A percentile compares a stretch with the other conserved stretches of the same genome.
Conservation (phyloP, 1,140 invertebrate genomes). For the Eriocheir sinensis region DNA sequence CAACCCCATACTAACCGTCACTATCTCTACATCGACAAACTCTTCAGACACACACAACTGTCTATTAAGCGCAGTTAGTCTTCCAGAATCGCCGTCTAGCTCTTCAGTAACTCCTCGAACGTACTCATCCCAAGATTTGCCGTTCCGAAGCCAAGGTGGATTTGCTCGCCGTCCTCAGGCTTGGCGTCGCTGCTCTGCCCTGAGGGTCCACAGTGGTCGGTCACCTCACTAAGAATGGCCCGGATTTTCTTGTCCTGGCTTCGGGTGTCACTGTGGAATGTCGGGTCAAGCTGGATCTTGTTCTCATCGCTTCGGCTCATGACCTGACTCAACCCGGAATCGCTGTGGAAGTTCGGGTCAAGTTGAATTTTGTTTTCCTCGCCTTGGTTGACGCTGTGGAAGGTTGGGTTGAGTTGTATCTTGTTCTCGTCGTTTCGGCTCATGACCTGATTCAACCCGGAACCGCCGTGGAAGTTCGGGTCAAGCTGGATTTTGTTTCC, state of each 20-base stretch:
- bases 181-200: slow-evolving; percentile 26
- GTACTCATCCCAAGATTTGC: slow-evolving; percentile 40
- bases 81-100: background rate
- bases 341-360: no score
- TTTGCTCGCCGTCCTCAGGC: slow-evolving; percentile 7
- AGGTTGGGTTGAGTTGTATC: no score
- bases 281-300: no score
- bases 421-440: background rate
- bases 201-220: background rate
- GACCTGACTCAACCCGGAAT: background rate
- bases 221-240: background rate
- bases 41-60: no score
- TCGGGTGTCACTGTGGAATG: no score
- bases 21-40: no score
- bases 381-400: no score
- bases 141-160: slow-evolving; percentile 44
- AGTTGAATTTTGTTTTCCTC: slow-evolving; percentile 1
- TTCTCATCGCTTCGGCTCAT: background rate
- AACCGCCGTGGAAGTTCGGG: no score
- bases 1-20: no score
- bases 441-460: background rate
- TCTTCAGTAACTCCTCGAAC: slow-evolving; percentile 70
- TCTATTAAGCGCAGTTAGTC: no score
- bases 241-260: background rate
- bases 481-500: slow-evolving; percentile 12